Base-by-base conservation (phyloP, 2,113 vertebrate species). In the Equus quagga region DNA sequence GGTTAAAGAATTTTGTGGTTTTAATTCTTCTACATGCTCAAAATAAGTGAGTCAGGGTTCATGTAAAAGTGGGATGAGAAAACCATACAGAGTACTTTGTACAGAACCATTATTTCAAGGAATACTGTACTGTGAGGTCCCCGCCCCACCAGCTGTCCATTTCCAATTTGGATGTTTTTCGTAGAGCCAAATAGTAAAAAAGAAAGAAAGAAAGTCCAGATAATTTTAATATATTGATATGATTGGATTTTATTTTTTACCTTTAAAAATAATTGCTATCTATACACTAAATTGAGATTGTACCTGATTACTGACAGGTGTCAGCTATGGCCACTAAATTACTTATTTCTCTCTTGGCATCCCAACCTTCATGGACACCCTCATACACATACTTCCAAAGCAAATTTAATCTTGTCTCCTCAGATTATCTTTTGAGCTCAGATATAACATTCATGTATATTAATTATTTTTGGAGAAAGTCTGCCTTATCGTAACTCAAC, bases 351-450 rank as follows among this genome's bases (percentile, higher is more conserved):
- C 58, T 76, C 14, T 81, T 67, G 24, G 54, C 36, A 23, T 51
- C 9, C 14, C 33, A 70, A n/a, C 31, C 7, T 81, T 82, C 28
- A 75, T 60, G 11, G 3, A 12, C 23, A 24, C 6, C 31, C 31
- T 49, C 23, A 90, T n/a, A 65, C 0, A 28, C 6, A 8, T 49
- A 51, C 70, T 88, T 95, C 94, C 14, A 93, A 90, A 92, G 46
- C 18, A 87, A 89, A 82, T 36, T 82, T 93, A 72, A 85, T 80
- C n/a, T 73, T 75, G 10, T 86, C 23, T 15, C 26, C 23, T 94
- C 28, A 49, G 31, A n/a, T 19, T 85, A 36, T 82, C 60, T 96
- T 97, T 72, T 76, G 49, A 95, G 87, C 5, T 78, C 80, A 70
- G 65, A 24, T 58, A 75, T 2, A 80, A 56, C 21, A 58, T 51